Evolutionary conservation across 2,113 vertebrate genomes (phyloP), one percentile per base, ranked within the genome.

Genomic region (Corydoras maculifer): DNA sequence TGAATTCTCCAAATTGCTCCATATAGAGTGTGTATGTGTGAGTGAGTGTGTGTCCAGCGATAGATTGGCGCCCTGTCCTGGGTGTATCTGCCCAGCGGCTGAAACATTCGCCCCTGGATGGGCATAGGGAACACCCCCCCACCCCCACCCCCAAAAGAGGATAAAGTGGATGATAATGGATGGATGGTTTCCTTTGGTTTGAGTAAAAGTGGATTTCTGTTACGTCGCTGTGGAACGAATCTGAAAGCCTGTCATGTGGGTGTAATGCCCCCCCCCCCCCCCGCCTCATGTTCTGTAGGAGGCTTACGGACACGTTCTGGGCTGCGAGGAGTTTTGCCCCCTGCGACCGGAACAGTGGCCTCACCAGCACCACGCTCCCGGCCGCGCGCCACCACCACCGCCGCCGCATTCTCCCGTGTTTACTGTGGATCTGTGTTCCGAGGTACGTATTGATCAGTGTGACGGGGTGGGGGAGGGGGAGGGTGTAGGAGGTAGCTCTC

Each of bases 261-360:
- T 31, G 53, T 65, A 62, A 55, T 6, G 12, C 13, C 8, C 43
- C 49, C 48, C 1, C 9, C 11, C 64, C 35, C 43, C 35, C 65
- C 10, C 62, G 68, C 54, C 51, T 14, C 13, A 2, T 65, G 76
- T 69, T 81, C 50, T 25, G 69, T 77, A 96, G 95, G 94, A 98
- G 81, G 81, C 89, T 75, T 97, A 92, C 70, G 88, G 90, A 75
- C 93, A 92, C 81, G 92, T 93, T 82, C 87, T 93, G 63, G 90
- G 92, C 77, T 96, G 93, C 5, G 95, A 97, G 74, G 94, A 97
- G 73, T 90, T 94, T 8, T 88, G 94, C 77, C 88, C 92, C 79
- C 90, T 92, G 84, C 96, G 96, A 78, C 91, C 93, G 2, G 96
- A 97, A 58, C 96, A 96, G 71, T 97, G 95, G 95, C 87, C 91